These are phyloP conservation scores for Anoplopoma fimbria DNA, from an alignment of 2,113 vertebrate genomes.

Conservation along the genomic window DNA sequence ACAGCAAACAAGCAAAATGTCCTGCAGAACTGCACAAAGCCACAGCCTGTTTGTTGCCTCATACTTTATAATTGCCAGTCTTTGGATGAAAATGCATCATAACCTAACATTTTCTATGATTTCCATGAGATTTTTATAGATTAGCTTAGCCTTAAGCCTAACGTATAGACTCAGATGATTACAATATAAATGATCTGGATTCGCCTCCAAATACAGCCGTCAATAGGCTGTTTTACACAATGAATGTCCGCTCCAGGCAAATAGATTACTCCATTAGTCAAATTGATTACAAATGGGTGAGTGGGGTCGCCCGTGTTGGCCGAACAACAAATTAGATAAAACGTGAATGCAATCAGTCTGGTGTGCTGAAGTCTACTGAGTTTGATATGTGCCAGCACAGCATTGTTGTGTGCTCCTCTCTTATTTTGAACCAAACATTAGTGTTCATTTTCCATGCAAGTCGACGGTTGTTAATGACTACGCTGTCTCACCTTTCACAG, in stretches of 20 bases:
- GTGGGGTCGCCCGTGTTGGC: constrained; percentile 50
- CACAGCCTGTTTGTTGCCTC: constrained; percentile 34
- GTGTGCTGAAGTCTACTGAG: constrained; percentile 23
- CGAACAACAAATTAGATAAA: constrained; percentile 58
- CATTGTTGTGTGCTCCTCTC: neutral
- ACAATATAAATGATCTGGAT: constrained; percentile 36
- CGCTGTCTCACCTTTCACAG: neutral
- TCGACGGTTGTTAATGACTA: neutral
- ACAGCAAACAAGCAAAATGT: constrained; percentile 22
- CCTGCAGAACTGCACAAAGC: constrained; percentile 41
- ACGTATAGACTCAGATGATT: constrained; percentile 24
- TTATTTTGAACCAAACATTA: neutral
- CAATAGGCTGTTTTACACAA: constrained; percentile 49
- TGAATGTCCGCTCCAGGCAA: constrained; percentile 49
- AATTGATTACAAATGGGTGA: constrained; percentile 58
- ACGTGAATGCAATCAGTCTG: constrained; percentile 43
- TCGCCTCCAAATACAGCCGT: constrained; percentile 41
- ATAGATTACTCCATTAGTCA: constrained; percentile 66
- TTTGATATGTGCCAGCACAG: neutral
- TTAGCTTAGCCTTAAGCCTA: neutral
- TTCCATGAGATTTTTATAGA: constrained; percentile 2
- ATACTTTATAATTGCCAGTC: constrained; percentile 42
- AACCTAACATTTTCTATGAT: constrained; percentile 2
- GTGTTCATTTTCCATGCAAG: neutral
- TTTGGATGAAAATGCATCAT: constrained; percentile 22